These are phyloP conservation scores for Micrastur ruficollis DNA, from an alignment of 2,797 vertebrate species.

Conservation along the genomic window DNA sequence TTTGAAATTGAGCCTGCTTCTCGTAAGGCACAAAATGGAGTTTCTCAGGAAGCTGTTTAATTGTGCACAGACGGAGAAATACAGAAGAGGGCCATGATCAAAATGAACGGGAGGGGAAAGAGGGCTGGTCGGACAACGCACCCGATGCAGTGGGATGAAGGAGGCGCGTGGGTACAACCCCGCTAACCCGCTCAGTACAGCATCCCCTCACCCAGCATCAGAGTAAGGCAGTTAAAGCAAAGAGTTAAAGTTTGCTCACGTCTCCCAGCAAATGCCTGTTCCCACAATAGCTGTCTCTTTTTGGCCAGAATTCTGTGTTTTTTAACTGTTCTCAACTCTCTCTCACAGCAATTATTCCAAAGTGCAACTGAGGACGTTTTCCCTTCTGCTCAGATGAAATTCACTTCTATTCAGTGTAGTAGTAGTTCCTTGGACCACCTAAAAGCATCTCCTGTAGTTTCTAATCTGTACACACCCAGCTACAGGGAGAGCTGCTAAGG, in stretches of 20 bases:
- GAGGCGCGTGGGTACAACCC: background rate
- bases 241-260: background rate
- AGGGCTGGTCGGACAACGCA: background rate
- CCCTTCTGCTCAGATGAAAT: slow-evolving; percentile 41
- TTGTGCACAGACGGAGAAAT: background rate
- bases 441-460: background rate
- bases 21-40: background rate
- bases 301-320: slow-evolving; percentile 38
- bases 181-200: background rate
- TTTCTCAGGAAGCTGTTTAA: background rate
- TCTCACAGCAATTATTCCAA: slow-evolving; percentile 7
- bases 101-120: background rate
- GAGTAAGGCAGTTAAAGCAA: background rate
- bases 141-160: background rate
- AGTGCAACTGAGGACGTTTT: slow-evolving; percentile 37
- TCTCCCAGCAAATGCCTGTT: background rate
- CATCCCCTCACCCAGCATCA: background rate
- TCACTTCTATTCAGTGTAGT: background rate
- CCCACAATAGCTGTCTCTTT: slow-evolving; percentile 1
- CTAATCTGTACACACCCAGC: background rate
- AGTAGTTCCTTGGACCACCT: background rate
- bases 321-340: slow-evolving; percentile 32
- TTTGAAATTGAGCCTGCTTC: background rate
- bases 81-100: background rate
- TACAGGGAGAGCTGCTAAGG: background rate